Conservation (phyloP, 2,888 invertebrate genomes). For the Eristalis pertinax region DNA sequence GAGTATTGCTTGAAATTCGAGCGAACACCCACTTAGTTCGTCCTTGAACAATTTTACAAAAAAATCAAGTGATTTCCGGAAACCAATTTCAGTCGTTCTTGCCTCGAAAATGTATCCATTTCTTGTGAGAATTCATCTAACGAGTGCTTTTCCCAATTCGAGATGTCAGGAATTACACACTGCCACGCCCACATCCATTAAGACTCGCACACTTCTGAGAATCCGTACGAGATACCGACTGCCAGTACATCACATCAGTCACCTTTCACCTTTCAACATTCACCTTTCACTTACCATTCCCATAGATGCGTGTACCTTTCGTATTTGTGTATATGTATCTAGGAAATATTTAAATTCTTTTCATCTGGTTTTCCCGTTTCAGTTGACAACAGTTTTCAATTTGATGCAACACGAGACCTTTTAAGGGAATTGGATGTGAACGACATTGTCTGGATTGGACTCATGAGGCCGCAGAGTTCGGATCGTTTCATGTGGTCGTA, state of each 20-base stretch:
- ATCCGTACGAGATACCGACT: neutral
- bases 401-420: conserved; percentile 89
- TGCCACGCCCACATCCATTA: neutral
- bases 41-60: neutral
- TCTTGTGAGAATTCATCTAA: neutral
- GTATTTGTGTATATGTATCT: neutral
- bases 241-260: neutral
- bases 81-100: neutral
- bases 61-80: neutral
- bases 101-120: neutral
- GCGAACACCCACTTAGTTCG: neutral
- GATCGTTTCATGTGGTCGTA: conserved; percentile 90
- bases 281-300: neutral
- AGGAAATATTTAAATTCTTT: conserved; percentile 43
- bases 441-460: conserved; percentile 90
- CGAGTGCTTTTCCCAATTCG: neutral
- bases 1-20: neutral
- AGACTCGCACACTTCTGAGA: neutral
- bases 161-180: neutral
- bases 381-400: conserved; percentile 90
- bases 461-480: conserved; percentile 87
- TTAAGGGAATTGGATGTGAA: conserved; percentile 89
- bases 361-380: conserved; percentile 48
- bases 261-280: neutral
- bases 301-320: conserved; percentile 19